phyloP scores from a whole-genome alignment of 2,113 vertebrate genomes.

The Phylloscopus whistleri region DNA sequence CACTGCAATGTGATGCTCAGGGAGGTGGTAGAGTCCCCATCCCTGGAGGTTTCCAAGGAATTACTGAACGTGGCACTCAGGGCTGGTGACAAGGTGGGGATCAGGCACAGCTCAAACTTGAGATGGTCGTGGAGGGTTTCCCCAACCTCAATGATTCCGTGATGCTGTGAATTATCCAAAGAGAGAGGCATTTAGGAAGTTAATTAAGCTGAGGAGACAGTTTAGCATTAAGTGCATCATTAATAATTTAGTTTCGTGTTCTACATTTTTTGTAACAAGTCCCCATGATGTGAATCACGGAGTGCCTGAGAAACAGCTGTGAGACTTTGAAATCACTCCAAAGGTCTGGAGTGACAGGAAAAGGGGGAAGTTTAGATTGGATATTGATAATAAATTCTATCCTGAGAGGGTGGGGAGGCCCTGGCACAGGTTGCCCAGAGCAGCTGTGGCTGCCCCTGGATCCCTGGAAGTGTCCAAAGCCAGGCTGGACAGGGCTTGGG shows the following conservation, averaged over 20 bases:
- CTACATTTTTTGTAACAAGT: accelerated
- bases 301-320: neutral
- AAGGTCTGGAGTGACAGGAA: neutral
- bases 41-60: neutral
- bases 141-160: neutral
- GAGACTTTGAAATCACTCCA: neutral
- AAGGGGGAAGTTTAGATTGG: neutral
- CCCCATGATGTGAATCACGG: neutral
- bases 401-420: accelerated
- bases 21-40: neutral
- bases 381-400: neutral
- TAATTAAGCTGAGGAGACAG: neutral
- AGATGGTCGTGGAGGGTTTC: neutral
- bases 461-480: too few relatives aligned
- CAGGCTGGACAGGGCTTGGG: too few relatives aligned
- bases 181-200: neutral
- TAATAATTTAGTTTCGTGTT: neutral
- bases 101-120: accelerated
- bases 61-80: accelerated
- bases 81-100: neutral
- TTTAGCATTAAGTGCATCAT: neutral
- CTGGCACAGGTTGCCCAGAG: too few relatives aligned
- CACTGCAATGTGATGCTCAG: neutral
- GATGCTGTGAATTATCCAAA: neutral
- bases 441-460: too few relatives aligned